A percentile compares a stretch with the other conserved stretches of the same genome.
phyloP scores from a whole-genome alignment of 2,888 invertebrate genomes.

The Erebia aethiops region DNA sequence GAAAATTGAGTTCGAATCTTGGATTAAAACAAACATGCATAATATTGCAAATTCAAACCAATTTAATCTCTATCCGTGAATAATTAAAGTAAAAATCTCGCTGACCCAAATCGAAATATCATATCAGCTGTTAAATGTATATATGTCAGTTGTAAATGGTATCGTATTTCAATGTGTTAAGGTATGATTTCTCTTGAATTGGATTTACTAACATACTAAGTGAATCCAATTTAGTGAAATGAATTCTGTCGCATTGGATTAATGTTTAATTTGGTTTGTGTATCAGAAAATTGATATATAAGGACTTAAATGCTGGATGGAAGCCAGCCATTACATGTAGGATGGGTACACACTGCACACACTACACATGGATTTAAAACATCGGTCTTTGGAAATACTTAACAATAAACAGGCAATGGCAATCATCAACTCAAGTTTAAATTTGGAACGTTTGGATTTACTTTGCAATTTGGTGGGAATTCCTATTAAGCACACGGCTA shows the following conservation, averaged over 20 bases:
- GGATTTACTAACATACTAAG: background rate
- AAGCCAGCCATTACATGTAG: constrained; percentile 28
- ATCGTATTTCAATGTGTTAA: constrained; percentile 7
- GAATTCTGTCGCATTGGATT: constrained; percentile 14
- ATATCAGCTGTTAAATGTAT: constrained; percentile 22
- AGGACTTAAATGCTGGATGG: constrained; percentile 31
- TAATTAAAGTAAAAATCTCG: constrained; percentile 34
- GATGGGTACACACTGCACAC: constrained; percentile 2
- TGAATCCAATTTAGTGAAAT: background rate
- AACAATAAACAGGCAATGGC: no score
- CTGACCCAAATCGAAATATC: constrained; percentile 25
- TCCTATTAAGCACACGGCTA: no score
- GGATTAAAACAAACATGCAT: constrained; percentile 29
- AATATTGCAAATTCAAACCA: constrained; percentile 18
- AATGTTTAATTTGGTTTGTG: constrained; percentile 21
- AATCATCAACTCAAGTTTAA: background rate
- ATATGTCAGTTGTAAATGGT: background rate
- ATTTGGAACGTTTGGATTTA: background rate
- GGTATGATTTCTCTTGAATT: constrained; percentile 4
- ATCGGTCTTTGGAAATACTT: no score
- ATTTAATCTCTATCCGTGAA: constrained; percentile 25
- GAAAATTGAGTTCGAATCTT: constrained; percentile 18
- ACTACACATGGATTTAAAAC: no score
- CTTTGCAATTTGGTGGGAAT: no score
- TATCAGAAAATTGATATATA: constrained; percentile 33